A percentile compares a stretch with the other conserved stretches of the same genome.
phyloP scores from a whole-genome alignment of 2,888 invertebrate genomes.

The Rotaria sp. region DNA sequence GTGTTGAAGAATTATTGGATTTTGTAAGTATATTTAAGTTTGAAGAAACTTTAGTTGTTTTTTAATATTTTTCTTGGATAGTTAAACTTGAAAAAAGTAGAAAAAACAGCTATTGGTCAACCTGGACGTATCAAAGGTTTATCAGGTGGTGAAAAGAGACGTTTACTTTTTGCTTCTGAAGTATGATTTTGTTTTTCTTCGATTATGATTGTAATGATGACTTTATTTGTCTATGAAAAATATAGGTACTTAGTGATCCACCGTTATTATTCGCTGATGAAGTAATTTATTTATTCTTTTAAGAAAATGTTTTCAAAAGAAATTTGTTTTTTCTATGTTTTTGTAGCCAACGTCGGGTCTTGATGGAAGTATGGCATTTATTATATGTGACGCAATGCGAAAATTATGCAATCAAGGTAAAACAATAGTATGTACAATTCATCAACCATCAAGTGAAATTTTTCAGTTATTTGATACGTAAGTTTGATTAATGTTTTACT shows the following conservation, averaged over 20 bases:
- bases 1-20: slow-evolving; percentile 51
- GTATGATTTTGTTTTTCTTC: slow-evolving; percentile 50
- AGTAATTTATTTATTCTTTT: background rate
- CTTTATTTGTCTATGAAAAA: too few relatives aligned
- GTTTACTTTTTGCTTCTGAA: slow-evolving; percentile 90
- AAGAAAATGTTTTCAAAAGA: background rate
- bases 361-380: slow-evolving; percentile 92
- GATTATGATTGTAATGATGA: background rate
- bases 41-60: background rate
- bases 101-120: slow-evolving; percentile 75
- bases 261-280: slow-evolving; percentile 91
- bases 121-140: slow-evolving; percentile 76
- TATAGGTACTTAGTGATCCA: slow-evolving; percentile 60
- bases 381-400: slow-evolving; percentile 69
- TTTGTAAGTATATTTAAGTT: slow-evolving; percentile 45
- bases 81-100: slow-evolving; percentile 79
- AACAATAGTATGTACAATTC: slow-evolving; percentile 83
- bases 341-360: slow-evolving; percentile 76
- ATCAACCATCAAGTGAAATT: slow-evolving; percentile 65
- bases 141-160: slow-evolving; percentile 89
- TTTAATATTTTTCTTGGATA: slow-evolving; percentile 50
- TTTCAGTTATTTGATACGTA: slow-evolving; percentile 54
- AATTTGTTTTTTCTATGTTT: background rate
- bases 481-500: slow-evolving; percentile 41
- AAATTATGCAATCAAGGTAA: slow-evolving; percentile 66